These are phyloP conservation scores for mouse (Mus musculus) DNA, from an alignment of 2,113 vertebrate genomes.

Conservation along the genomic window GRCm39 chr7:115036001-115036500, in stretches of 20 bases:
- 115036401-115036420: not conserved
- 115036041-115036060: not conserved
- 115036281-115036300: not conserved
- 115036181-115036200: not conserved
- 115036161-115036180: not conserved
- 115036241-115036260: not conserved
- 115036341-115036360: not conserved
- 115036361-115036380: not conserved
- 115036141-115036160: not conserved
- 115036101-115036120: not conserved
- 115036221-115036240: not conserved
- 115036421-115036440: too few species aligned
- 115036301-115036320: not conserved
- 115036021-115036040: not conserved
- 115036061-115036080: not conserved
- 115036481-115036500: not conserved
- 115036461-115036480: not conserved
- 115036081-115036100: not conserved
- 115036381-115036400: not conserved
- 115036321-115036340: not conserved
- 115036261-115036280: not conserved
- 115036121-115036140: not conserved
- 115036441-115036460: too few species aligned
- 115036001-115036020: not conserved
- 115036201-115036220: not conserved